Evolutionary conservation across 2,797 vertebrate species (phyloP), one percentile per base, ranked within the genome.

Genomic region (Lacerta viridis): DNA sequence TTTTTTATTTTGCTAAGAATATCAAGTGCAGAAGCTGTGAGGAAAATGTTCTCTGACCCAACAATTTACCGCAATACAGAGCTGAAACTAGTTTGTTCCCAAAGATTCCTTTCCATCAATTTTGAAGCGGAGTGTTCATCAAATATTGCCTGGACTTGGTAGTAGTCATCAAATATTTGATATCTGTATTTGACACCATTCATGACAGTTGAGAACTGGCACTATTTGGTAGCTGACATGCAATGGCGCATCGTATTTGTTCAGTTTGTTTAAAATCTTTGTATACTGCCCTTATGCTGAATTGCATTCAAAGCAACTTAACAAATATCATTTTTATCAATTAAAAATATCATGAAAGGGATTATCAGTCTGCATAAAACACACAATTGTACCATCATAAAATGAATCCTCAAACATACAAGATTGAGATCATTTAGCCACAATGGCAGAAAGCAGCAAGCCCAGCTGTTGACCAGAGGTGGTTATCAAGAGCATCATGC

Each of bases 11-110:
- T 94, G 82, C 83, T 91, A 36, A 4, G 84, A 71, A 90, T 90
- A 88, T 88, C 83, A 84, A 90, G 80, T 92, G 80, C 88, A 86
- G 92, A 94, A 91, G 87, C 79, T 81, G 3, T 90, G 93, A 88
- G 80, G 83, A 87, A 55, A 74, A 93, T 89, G 0, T 87, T 88
- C 64, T 69, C 75, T 88, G 86, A 89, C 89, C 85, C 68, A 83
- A 78, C 20, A 88, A 92, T 46, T 79, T 88, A 41, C 41, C 33
- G 85, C 87, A 80, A 88, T 55, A 86, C 25, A 15, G 10, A 83
- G 87, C 43, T 83, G 77, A 27, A 91, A 66, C 18, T 5, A 41
- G 13, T 64, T 68, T 43, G 25, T 15, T 43, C 39, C 39, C 13
- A 33, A 39, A 39, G 20, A 50, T 81, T 81, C 10, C 18, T 29